Evolutionary conservation across 2,888 invertebrate species (phyloP).

Genomic region (Clusia tigrina): DNA sequence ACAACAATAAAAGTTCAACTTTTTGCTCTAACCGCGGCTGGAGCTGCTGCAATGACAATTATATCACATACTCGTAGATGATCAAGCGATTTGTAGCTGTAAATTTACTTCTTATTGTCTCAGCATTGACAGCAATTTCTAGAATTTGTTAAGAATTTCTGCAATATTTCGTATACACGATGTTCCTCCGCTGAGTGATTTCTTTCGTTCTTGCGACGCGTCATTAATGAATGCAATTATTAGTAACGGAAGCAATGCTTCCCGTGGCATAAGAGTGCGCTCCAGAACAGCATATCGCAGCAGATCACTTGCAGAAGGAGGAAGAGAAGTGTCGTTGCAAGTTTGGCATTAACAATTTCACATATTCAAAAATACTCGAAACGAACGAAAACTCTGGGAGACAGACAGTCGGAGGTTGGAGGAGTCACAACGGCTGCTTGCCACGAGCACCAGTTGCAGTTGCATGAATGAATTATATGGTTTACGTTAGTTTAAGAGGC

Average conservation of each 20-base stretch:
- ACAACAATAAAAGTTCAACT: constrained; percentile 62
- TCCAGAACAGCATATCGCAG: constrained; percentile 1
- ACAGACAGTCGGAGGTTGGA: constrained; percentile 1
- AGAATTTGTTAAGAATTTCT: constrained; percentile 39
- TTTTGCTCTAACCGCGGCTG: constrained; percentile 35
- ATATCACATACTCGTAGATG: constrained; percentile 55
- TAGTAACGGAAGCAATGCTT: constrained; percentile 23
- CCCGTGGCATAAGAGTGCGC: constrained; percentile 17
- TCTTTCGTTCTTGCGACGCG: constrained; percentile 19
- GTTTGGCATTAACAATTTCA: no score
- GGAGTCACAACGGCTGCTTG: not conserved
- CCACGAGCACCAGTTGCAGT: not conserved
- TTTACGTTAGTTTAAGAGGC: constrained; percentile 39
- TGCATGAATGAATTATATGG: constrained; percentile 22
- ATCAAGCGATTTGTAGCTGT: constrained; percentile 62
- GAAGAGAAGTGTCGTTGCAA: no score
- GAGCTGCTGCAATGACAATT: constrained; percentile 45
- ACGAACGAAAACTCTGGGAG: no score
- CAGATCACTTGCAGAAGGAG: no score
- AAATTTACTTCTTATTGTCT: constrained; percentile 52
- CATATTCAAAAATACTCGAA: no score
- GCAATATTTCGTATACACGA: no score
- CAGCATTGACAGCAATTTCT: constrained; percentile 37
- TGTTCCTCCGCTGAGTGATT: constrained; percentile 18
- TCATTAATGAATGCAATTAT: not conserved